These are phyloP conservation scores for Magallana nippona DNA, from an alignment of 2,888 invertebrate genomes.

Conservation along the genomic window DNA sequence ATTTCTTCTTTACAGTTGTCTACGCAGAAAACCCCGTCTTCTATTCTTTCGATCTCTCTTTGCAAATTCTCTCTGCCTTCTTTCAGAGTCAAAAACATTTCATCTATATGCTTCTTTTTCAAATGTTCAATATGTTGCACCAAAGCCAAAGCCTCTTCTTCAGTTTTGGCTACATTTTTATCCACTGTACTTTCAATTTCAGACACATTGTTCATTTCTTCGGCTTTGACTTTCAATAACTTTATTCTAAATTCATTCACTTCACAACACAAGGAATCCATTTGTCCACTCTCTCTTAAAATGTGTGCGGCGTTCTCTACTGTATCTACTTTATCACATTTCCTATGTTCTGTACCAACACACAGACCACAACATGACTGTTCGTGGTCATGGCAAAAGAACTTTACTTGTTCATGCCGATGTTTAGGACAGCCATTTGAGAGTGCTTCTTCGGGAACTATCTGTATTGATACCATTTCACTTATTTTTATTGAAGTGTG, in stretches of 20 bases:
- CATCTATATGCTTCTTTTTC: neutral
- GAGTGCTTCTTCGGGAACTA: neutral
- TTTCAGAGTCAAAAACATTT: neutral
- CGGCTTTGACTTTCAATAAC: neutral
- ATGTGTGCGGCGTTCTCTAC: neutral
- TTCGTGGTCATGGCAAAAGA: neutral
- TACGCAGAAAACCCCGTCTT: neutral
- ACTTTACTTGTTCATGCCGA: neutral
- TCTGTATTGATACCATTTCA: neutral
- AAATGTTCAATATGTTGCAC: neutral
- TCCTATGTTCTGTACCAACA: neutral
- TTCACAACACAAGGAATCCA: neutral
- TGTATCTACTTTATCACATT: neutral
- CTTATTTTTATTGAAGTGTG: neutral
- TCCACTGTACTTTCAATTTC: neutral
- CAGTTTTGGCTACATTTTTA: neutral
- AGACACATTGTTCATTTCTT: neutral
- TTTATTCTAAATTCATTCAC: neutral
- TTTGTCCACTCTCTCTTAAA: neutral
- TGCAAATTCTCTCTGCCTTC: neutral
- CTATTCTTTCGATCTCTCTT: neutral
- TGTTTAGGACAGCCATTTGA: neutral
- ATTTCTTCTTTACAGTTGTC: neutral
- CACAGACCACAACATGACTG: neutral
- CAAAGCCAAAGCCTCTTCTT: neutral